Evolutionary conservation across 1,140 invertebrate genomes (phyloP), one percentile per base, ranked within the genome.

Genomic region (Ceratina calcarata): DNA sequence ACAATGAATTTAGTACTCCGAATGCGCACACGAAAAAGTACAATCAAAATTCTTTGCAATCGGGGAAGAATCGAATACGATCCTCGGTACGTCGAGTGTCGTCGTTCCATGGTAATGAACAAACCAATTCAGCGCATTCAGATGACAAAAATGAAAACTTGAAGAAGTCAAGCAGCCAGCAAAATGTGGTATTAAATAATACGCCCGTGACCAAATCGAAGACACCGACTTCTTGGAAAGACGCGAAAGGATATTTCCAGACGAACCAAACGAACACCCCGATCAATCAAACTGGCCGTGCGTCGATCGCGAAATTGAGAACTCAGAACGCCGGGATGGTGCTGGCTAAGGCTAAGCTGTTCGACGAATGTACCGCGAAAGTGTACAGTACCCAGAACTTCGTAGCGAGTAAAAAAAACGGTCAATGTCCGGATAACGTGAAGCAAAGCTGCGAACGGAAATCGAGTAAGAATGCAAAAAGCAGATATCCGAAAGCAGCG

Each of bases 321-420:
- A 93, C 92, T 51, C 94, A 95, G 89, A 96, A 96, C 87, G 94
- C 95, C 13, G 95, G 95, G 8, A 95, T 95, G 95, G 95, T 96
- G 0, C 83, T 95, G 51, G 95, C 94, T 0, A 95, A 95, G 91
- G 95, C 95, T 0, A 94, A 94, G 85, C 89, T 95, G 7, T 96
- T 96, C 84, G 94, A 95, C 83, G 93, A 93, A 12, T 90, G 94
- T 53, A 91, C 89, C 49, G 78, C 68, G 64, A 89, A 80, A 73
- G 51, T 53, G 16, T 8, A 45, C 37, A 45, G 10, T 13, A 6
- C 3, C 3, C 66, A 80, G 2, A 76, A 70, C 1, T 64, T 61
- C 6, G 1, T 22, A n/a, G 32, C 45, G 22, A 83, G n/a, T 18
- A 78, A 61, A n/a, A 86, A 83, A 57, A 45, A 68, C 10, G 60